phyloP scores from a whole-genome alignment of 2,888 invertebrate species.

The Amphipyra tragopoginis region DNA sequence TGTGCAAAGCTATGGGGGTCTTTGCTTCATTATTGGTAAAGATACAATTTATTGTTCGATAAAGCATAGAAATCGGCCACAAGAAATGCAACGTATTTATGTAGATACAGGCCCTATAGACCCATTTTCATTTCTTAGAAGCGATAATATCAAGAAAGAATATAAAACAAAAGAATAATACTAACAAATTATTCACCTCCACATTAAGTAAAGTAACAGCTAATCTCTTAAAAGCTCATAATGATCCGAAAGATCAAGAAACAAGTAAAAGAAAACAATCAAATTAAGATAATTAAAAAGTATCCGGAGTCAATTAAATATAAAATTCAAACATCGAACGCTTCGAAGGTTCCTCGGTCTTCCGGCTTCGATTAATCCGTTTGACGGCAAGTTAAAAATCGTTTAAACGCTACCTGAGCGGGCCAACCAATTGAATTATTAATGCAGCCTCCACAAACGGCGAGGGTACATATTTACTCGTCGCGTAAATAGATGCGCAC shows the following conservation, averaged over 20 bases:
- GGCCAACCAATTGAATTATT: conserved; percentile 89
- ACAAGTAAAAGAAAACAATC: conserved; percentile 51
- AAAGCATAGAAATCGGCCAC: too few species aligned
- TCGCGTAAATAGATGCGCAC: conserved; percentile 90
- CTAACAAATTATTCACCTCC: conserved; percentile 30
- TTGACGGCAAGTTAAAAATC: conserved; percentile 88
- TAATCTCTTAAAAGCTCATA: conserved; percentile 47
- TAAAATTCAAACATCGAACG: conserved; percentile 59
- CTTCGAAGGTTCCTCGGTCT: conserved; percentile 35
- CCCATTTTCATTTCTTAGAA: not conserved
- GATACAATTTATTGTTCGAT: too few species aligned
- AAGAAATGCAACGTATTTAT: too few species aligned
- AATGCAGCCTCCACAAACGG: conserved; percentile 89
- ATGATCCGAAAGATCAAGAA: conserved; percentile 57
- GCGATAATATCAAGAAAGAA: conserved; percentile 1
- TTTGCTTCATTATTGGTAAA: too few species aligned
- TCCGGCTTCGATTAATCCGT: conserved; percentile 83
- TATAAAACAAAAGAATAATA: conserved; percentile 13
- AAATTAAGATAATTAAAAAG: conserved; percentile 63
- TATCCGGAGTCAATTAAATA: conserved; percentile 61
- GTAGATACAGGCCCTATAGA: not conserved
- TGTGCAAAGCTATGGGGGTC: too few species aligned
- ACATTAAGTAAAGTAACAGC: conserved; percentile 26
- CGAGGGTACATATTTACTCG: conserved; percentile 89
- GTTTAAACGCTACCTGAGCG: conserved; percentile 87